Evolutionary conservation across 1,140 invertebrate species (phyloP), one percentile per base, ranked within the genome.

Genomic region (Pseudoatta argentina): DNA sequence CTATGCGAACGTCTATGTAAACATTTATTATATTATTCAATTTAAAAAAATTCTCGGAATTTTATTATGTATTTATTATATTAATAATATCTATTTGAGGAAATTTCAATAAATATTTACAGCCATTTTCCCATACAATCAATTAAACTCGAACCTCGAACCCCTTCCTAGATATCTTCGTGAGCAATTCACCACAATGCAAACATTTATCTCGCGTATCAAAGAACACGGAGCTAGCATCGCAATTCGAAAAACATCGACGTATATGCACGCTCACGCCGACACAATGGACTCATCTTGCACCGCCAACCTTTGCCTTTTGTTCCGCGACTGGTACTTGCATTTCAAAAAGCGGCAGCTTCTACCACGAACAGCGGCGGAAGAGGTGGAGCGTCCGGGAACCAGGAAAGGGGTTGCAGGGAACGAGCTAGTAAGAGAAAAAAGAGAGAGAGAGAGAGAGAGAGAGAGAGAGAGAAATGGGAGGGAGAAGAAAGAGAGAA

Each of bases 251-350:
- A 59, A 72, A 85, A 67, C 86, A 78, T 88, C 86, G 86, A 83
- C 79, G 53, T 61, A 1, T 66, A 63, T 71, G 57, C 57, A 72
- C 78, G 78, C 63, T 53, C 69, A 34, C 34, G 82, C 63, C 55
- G 57, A 39, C 39, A 88, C 88, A 90, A 89, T 87, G 69, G 85
- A 79, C 73, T 87, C 89, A 89, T 90, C 88, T 89, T 85, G 86
- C 79, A 79, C 57, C 86, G 86, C 83, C 86, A 85, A 90, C 88
- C 88, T 85, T 87, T 87, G 86, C 73, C 75, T 71, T 90, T 90
- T 90, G 88, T 90, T 90, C 77, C 21, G 44, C 39, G 27, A 34
- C 67, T 83, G n/a, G 14, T 89, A 76, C 86, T 87, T 87, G 86
- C 77, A 82, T 69, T 79, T 88, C 75, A 86, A 89, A 87, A 85